Percentiles rank a stretch among this genome's conserved stretches.
Conservation (phyloP, 1,140 invertebrate genomes). For the Heliconius melpomene region DNA sequence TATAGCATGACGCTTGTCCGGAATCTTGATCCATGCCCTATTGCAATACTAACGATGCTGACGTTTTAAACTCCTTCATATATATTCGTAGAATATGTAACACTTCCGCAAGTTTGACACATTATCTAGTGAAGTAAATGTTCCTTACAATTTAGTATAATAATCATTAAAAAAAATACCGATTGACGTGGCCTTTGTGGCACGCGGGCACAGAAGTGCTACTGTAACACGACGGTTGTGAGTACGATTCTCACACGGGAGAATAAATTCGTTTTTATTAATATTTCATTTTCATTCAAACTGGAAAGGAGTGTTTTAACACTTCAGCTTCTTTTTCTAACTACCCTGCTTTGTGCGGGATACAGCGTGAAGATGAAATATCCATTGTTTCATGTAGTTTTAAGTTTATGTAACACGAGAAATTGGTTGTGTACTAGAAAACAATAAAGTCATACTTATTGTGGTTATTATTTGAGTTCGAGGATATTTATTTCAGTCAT, state of each 20-base stretch:
- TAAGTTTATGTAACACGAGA: no score
- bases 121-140: not conserved
- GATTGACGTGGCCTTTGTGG: no score
- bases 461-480: not conserved
- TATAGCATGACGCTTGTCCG: not conserved
- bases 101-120: not conserved
- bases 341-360: no score
- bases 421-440: not conserved
- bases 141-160: not conserved
- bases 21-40: conserved; percentile 12
- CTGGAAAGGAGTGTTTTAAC: no score
- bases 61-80: not conserved
- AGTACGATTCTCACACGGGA: no score
- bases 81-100: not conserved
- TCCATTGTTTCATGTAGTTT: no score
- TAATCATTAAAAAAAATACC: not conserved
- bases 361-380: not conserved
- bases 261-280: no score
- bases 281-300: no score
- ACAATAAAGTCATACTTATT: not conserved
- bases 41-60: conserved; percentile 1
- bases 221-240: no score
- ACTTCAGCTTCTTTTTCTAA: no score
- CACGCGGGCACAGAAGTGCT: no score
- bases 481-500: no score